Evolutionary conservation across 2,797 vertebrate species (phyloP), one percentile per base, ranked within the genome.

Genomic region (Propithecus deckenii): DNA sequence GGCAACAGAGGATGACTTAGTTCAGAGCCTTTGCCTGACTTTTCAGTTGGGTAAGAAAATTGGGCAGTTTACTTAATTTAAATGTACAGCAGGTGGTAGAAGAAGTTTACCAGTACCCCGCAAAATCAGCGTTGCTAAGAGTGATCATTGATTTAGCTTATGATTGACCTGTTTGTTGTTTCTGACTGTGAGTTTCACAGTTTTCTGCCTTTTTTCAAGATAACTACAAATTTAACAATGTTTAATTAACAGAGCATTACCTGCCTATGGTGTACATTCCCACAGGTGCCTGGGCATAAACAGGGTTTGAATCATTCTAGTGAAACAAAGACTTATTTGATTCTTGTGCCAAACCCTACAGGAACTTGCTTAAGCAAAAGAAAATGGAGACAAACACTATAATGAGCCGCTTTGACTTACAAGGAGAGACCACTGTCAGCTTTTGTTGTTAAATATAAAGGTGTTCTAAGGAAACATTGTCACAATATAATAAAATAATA

Each of bases 221-320:
- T 87, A 87, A 71, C 20, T 63, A 22, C 28, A 72, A 52, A 81
- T 87, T 95, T 78, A 38, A 50, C 7, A 89, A 35, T 81, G 50
- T 85, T 93, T 81, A 89, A 91, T 97, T 88, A 91, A 94, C 94
- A 97, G 23, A 95, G 25, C 22, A 46, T 95, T 97, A 69, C 28
- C 74, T 55, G 67, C 57, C 69, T 85, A 32, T 7, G 81, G 50
- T 72, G 46, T 65, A n/a, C 32, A 32, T 43, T 52, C 8, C 88
- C 55, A 59, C 17, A 71, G 22, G 22, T 67, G 8, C 15, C 8
- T 4, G 20, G 57, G 57, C 48, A 83, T 55, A 50, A 87, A 94
- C 28, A 74, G 13, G 32, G 17, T 76, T 88, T 50, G 43, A 93
- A 20, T 86, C 13, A 63, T 89, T 95, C 38, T 74, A 63, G 14